A percentile compares a stretch with the other conserved stretches of the same genome.
These are phyloP conservation scores for Pseudocheirus occidentalis DNA, from an alignment of 2,797 vertebrate genomes.

Conservation along the genomic window DNA sequence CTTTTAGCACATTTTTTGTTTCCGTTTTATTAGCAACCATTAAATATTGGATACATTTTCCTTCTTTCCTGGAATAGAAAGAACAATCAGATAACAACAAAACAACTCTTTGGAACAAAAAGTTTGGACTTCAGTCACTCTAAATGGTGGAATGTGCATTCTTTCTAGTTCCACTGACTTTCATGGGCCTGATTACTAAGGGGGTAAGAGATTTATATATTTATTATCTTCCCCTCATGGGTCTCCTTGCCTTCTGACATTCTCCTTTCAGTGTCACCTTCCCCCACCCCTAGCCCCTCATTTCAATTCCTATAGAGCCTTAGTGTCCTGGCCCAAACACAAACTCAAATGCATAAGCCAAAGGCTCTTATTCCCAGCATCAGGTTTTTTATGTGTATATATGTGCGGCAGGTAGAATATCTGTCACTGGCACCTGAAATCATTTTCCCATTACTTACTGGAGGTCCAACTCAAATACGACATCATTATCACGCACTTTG, in stretches of 20 bases:
- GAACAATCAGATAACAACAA: background rate
- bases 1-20: background rate
- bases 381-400: rapidly evolving
- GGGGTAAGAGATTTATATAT: background rate
- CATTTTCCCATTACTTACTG: constrained; percentile 49
- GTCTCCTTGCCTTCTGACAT: background rate
- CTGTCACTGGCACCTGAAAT: background rate
- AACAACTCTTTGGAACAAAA: background rate
- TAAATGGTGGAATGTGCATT: background rate
- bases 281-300: background rate
- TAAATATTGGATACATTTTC: rapidly evolving
- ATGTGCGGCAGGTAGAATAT: background rate
- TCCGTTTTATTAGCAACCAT: background rate
- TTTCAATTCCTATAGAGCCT: background rate
- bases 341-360: background rate
- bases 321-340: constrained; percentile 31
- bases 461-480: background rate
- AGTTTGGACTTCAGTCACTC: background rate
- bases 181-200: background rate
- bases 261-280: background rate
- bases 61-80: constrained; percentile 52
- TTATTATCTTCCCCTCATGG: background rate
- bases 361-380: background rate
- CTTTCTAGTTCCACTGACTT: background rate
- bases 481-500: background rate